Evolutionary conservation across 2,888 invertebrate species (phyloP).

Genomic region (Drosophila monieri): DNA sequence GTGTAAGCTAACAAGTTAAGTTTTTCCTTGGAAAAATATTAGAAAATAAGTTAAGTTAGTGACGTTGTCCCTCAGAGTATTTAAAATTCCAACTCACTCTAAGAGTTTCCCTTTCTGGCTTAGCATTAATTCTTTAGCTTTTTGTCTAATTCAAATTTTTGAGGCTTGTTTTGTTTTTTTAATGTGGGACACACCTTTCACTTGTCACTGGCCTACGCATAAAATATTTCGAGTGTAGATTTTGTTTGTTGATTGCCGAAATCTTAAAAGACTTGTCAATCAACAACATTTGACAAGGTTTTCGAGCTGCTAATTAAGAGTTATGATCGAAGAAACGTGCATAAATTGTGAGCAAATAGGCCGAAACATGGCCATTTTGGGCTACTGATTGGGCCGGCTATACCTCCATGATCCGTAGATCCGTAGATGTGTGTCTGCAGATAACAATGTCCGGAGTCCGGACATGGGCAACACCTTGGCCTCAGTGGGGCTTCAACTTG

Average conservation of each 20-base stretch:
- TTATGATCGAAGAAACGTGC: conserved; percentile 75
- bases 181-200: conserved; percentile 63
- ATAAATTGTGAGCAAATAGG: conserved; percentile 61
- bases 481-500: conserved; percentile 63
- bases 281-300: conserved; percentile 78
- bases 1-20: conserved; percentile 5
- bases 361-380: conserved; percentile 26
- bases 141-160: conserved; percentile 11
- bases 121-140: conserved; percentile 29
- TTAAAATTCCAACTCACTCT: background rate
- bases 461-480: conserved; percentile 64
- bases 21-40: background rate
- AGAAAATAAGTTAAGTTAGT: background rate
- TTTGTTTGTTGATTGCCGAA: conserved; percentile 59
- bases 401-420: conserved; percentile 5
- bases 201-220: conserved; percentile 65
- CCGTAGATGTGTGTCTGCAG: conserved; percentile 18
- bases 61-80: background rate
- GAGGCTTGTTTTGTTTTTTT: conserved; percentile 20
- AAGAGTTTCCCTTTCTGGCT: conserved; percentile 40
- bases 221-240: conserved; percentile 37
- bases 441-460: conserved; percentile 24
- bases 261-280: conserved; percentile 77
- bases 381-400: conserved; percentile 53
- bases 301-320: conserved; percentile 72